phyloP scores from a whole-genome alignment of 2,888 invertebrate genomes.

The Acronicta alni region DNA sequence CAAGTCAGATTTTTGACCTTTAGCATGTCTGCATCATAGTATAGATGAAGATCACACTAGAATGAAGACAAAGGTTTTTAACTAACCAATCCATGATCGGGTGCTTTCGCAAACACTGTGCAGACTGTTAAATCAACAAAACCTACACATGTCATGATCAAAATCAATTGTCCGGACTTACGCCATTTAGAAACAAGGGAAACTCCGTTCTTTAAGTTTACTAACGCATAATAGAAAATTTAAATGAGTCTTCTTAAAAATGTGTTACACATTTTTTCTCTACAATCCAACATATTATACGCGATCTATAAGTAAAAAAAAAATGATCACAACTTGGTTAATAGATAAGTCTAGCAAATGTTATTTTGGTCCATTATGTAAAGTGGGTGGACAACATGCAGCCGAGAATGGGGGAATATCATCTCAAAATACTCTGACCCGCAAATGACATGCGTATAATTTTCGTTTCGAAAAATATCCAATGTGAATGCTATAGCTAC shows the following conservation, averaged over 20 bases:
- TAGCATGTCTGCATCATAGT: background rate
- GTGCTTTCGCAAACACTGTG: too few species aligned
- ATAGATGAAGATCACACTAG: background rate
- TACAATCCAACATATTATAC: constrained; percentile 1
- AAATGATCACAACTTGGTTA: constrained; percentile 12
- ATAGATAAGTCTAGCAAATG: constrained; percentile 22
- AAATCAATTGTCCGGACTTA: too few species aligned
- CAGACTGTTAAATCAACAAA: too few species aligned
- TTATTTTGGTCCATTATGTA: constrained; percentile 34
- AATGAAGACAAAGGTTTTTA: too few species aligned
- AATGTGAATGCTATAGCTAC: too few species aligned
- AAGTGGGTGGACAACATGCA: constrained; percentile 27
- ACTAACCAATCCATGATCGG: background rate
- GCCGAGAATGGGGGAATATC: constrained; percentile 6
- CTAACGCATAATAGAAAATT: too few species aligned
- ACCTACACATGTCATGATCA: too few species aligned
- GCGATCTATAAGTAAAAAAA: constrained; percentile 1
- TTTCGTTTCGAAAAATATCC: background rate
- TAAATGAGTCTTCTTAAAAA: too few species aligned
- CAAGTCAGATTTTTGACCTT: background rate
- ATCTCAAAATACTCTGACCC: background rate
- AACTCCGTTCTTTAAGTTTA: too few species aligned
- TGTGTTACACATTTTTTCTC: background rate
- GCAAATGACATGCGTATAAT: constrained; percentile 13
- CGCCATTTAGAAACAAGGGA: too few species aligned